A percentile compares a stretch with the other conserved stretches of the same genome.
Conservation (phyloP, 2,797 vertebrate species). For the Chelmon rostratus region DNA sequence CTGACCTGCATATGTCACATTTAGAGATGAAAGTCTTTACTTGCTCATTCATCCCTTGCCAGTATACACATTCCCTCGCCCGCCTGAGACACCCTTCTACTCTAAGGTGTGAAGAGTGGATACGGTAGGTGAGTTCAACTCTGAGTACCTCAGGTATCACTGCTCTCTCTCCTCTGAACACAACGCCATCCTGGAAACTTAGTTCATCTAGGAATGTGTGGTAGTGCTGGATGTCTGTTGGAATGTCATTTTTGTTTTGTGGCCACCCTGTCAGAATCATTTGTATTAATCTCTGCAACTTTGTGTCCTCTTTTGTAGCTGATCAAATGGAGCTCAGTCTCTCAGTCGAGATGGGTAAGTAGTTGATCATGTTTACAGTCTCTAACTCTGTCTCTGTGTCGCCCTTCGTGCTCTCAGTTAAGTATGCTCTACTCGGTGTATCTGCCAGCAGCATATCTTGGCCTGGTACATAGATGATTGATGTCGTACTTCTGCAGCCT, state of each 20-base stretch:
- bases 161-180: conserved; percentile 28
- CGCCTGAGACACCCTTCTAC: conserved; percentile 20
- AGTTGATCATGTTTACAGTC: conserved; percentile 26
- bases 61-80: conserved; percentile 20
- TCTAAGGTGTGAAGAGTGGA: conserved; percentile 40
- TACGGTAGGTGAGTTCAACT: conserved; percentile 6
- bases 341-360: conserved; percentile 28
- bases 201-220: conserved; percentile 19
- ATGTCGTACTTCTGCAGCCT: conserved; percentile 36
- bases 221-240: background rate
- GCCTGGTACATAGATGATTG: conserved; percentile 27
- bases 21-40: background rate
- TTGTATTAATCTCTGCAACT: background rate
- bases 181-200: conserved; percentile 9
- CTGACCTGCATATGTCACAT: conserved; percentile 17
- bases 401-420: background rate
- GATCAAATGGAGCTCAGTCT: background rate
- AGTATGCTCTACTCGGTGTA: conserved; percentile 30
- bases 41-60: conserved; percentile 14
- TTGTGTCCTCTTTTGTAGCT: background rate
- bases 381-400: conserved; percentile 25
- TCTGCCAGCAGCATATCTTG: conserved; percentile 16
- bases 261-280: conserved; percentile 1
- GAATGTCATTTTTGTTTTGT: background rate
- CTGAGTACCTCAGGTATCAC: conserved; percentile 27